Evolutionary conservation across 2,888 invertebrate genomes (phyloP), one percentile per base, ranked within the genome.

Genomic region (Phyto melanocephala): DNA sequence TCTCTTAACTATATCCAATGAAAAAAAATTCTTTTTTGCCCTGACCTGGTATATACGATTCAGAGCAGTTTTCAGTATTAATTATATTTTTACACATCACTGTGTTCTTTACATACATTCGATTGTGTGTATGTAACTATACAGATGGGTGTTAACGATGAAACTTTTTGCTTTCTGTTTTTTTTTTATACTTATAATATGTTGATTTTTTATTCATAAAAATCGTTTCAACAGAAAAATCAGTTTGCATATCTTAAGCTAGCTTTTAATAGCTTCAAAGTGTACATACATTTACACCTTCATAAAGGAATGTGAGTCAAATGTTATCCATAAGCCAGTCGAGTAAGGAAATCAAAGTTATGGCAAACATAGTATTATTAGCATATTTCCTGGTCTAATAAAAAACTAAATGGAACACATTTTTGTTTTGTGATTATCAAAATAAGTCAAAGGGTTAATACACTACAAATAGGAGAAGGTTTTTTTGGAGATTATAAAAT

Each of bases 171-270:
- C 2, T 45, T 15, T 47, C 35, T 45, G n/a, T n/a, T n/a, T n/a
- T 52, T 68, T 50, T n/a, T 52, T 37, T 68, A 8, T 54, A 68
- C 52, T 60, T 54, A 35, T 11, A 80, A 76, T 80, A 68, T 63
- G 33, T 20, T 70, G 63, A 75, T 76, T 75, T 70, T 50, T 42
- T 75, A 80, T 80, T 75, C 76, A 63, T 63, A 76, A 74, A 52
- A 74, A 75, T 80, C 58, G 70, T 74, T 80, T 63, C 62, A 52
- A 47, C 47, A 70, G 20, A 65, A 75, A 68, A 68, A 76, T 80
- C 56, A 63, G 60, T 80, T 80, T 80, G 75, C 80, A 80, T 75
- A 80, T 70, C 42, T 75, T 75, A 68, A 80, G 37, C 42, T 33
- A 80, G 42, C 35, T 60, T 50, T 72, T 52, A 20, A 20, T 28